Conservation (phyloP, 2,113 vertebrate genomes). For the Orientallactaga bullata region DNA sequence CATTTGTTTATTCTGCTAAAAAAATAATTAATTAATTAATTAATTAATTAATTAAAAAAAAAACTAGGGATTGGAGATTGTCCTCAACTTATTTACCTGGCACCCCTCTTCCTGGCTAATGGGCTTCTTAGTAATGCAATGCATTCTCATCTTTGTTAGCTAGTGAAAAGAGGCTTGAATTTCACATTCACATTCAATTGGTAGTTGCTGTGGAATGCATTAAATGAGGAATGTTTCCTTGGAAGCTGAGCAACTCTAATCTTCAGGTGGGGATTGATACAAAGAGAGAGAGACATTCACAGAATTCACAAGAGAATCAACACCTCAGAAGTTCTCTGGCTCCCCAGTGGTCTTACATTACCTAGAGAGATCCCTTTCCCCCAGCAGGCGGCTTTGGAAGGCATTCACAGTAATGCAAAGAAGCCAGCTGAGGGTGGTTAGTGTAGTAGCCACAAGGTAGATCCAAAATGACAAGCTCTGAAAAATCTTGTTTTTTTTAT, state of each 20-base stretch:
- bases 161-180: constrained; percentile 67
- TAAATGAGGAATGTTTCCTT: constrained; percentile 79
- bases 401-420: neutral
- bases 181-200: constrained; percentile 79
- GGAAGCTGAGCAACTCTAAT: constrained; percentile 75
- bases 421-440: neutral
- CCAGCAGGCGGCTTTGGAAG: neutral
- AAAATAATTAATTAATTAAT: neutral
- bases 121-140: constrained; percentile 75
- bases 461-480: neutral
- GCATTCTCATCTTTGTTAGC: constrained; percentile 72
- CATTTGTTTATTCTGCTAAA: neutral
- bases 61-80: neutral
- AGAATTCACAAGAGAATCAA: constrained; percentile 75
- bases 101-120: constrained; percentile 64
- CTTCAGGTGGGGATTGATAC: constrained; percentile 80
- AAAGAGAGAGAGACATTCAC: constrained; percentile 72
- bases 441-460: neutral
- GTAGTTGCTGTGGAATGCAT: constrained; percentile 78
- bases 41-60: constrained; percentile 19
- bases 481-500: constrained; percentile 12
- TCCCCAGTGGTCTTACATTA: constrained; percentile 63
- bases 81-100: constrained; percentile 48
- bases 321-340: constrained; percentile 60
- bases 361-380: constrained; percentile 1